Conservation (phyloP, 2,113 vertebrate genomes). For the Psilopsiagon aymara region DNA sequence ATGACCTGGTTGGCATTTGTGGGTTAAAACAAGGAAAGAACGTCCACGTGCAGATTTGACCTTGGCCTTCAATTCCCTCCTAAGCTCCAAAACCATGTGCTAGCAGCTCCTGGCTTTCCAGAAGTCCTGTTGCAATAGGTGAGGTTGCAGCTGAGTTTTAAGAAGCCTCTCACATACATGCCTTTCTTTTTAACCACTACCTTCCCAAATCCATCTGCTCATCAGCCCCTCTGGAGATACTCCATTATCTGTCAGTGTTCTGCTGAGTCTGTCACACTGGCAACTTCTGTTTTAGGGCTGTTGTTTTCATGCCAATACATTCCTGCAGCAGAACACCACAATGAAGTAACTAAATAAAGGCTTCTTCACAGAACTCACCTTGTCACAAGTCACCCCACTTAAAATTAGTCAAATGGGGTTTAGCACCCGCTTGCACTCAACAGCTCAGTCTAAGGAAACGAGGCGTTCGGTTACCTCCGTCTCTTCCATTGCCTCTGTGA, state of each 20-base stretch:
- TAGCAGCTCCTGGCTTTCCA: background rate
- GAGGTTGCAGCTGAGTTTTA: background rate
- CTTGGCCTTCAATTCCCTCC: background rate
- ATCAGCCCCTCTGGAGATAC: background rate
- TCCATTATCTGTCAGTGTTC: background rate
- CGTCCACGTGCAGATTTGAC: background rate
- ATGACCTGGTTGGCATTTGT: background rate
- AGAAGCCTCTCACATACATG: background rate
- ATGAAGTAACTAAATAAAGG: background rate
- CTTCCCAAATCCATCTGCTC: background rate
- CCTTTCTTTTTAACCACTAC: background rate
- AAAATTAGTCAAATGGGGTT: background rate
- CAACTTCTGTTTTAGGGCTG: background rate
- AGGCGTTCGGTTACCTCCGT: background rate
- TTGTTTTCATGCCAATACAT: background rate
- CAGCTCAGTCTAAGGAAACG: background rate
- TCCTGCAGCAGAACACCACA: background rate
- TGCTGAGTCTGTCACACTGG: background rate
- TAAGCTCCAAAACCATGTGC: background rate
- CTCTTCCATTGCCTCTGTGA: background rate
- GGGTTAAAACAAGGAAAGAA: background rate
- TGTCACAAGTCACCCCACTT: background rate
- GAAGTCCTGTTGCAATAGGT: background rate
- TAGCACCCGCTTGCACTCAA: background rate
- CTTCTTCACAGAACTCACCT: background rate